These are phyloP conservation scores for Xestobium rufovillosum DNA, from an alignment of 2,888 invertebrate genomes.

Conservation along the genomic window DNA sequence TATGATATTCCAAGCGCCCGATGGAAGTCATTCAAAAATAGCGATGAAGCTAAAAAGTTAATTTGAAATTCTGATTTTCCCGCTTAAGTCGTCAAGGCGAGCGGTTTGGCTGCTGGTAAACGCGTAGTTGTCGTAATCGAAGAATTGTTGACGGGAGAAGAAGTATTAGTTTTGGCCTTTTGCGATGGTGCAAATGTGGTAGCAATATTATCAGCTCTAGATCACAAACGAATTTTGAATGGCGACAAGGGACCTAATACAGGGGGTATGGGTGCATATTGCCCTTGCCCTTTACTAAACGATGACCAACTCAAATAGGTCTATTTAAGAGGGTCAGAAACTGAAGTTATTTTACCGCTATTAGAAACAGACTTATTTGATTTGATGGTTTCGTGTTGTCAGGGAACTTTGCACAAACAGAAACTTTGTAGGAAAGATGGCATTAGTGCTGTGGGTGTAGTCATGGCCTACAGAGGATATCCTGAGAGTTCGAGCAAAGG, in stretches of 20 bases:
- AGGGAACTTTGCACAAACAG: constrained; percentile 53
- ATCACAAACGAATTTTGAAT: constrained; percentile 88
- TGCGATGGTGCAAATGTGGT: constrained; percentile 76
- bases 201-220: constrained; percentile 88
- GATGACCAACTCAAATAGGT: constrained; percentile 96
- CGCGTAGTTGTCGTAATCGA: constrained; percentile 94
- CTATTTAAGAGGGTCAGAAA: constrained; percentile 99
- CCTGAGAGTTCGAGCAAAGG: constrained; percentile 88
- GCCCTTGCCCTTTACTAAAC: constrained; percentile 83
- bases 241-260: constrained; percentile 93
- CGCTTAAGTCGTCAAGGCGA: constrained; percentile 90
- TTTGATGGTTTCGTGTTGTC: constrained; percentile 68
- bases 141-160: constrained; percentile 85
- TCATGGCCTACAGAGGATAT: constrained; percentile 90
- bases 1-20: constrained; percentile 86
- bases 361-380: constrained; percentile 74
- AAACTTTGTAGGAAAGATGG: constrained; percentile 61
- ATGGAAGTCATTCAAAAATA: constrained; percentile 72
- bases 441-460: constrained; percentile 73
- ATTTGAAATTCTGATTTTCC: constrained; percentile 69
- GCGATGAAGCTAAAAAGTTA: constrained; percentile 67
- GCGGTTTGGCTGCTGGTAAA: constrained; percentile 95
- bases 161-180: constrained; percentile 87
- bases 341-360: constrained; percentile 87
- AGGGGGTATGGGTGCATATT: constrained; percentile 98